A percentile compares a stretch with the other conserved stretches of the same genome.
Evolutionary conservation across 2,113 vertebrate species (phyloP).

Genomic region (Alosa alosa): DNA sequence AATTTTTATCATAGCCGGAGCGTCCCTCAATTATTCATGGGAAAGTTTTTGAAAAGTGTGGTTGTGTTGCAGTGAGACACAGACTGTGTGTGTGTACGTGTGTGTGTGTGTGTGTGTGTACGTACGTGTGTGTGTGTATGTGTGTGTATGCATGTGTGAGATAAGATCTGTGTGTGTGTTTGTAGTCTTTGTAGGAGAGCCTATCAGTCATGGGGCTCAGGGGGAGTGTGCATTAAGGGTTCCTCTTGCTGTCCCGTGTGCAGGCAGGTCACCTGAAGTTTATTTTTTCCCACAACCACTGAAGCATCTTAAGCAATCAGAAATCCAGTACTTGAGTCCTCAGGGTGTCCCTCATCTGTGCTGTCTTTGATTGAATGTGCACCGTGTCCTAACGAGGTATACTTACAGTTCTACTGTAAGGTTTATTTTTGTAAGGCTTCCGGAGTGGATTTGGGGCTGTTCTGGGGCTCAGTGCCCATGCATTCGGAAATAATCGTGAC

Average conservation of each 20-base stretch:
- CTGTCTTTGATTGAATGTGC: not conserved
- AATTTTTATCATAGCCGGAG: constrained; percentile 52
- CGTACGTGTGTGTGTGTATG: not conserved
- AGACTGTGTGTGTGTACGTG: not conserved
- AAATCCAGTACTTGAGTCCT: not conserved
- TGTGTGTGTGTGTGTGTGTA: not conserved
- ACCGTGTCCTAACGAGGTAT: not conserved
- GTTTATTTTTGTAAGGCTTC: not conserved
- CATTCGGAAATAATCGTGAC: not conserved
- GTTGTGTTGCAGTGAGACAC: constrained; percentile 4
- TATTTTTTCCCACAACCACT: not conserved
- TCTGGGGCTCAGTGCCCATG: not conserved
- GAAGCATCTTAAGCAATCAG: not conserved
- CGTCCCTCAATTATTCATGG: constrained; percentile 63
- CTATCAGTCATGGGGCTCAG: not conserved
- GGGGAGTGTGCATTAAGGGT: not conserved
- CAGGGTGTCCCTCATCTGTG: not conserved
- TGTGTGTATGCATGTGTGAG: not conserved
- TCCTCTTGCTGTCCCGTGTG: not conserved
- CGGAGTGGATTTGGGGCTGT: too few relatives aligned
- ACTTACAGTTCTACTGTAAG: not conserved
- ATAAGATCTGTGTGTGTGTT: not conserved
- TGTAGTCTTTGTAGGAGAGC: not conserved
- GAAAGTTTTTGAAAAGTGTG: constrained; percentile 45
- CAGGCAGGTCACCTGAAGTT: not conserved